Base-by-base conservation (phyloP, 2,113 vertebrate genomes). In the Melanotaenia duboulayi region DNA sequence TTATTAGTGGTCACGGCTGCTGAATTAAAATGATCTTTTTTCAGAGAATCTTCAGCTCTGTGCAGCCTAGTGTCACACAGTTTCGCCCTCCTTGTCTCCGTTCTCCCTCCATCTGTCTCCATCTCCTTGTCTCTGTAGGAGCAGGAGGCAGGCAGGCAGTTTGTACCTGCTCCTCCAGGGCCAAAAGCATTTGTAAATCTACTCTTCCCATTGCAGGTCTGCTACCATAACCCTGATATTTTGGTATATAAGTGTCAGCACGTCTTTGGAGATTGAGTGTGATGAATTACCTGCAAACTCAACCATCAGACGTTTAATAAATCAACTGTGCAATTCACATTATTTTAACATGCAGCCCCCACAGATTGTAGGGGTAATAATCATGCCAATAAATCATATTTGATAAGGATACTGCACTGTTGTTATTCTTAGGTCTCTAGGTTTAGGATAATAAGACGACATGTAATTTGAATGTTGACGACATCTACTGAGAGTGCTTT, bases 361-460 rank as follows among this genome's bases (percentile, higher is more conserved):
- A 82, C 84, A 66, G 75, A 87, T 56, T 58, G 72, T 65, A 71
- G 72, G 69, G 79, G 66, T 55, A 86, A 81, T 88, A 91, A 90
- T 91, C 86, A 86, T 82, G 86, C 83, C 88, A 90, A 92, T 94
- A 91, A 93, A 93, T 94, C 92, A 92, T 86, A 80, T 85, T 79
- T 89, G 88, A 85, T 89, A 85, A 86, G 82, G 78, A 89, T 81
- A 81, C 80, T 70, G 58, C 83, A 74, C 71, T 62, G 78, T 77
- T 92, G 86, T 86, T 88, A 77, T 87, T 85, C 86, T 71, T 52
- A 67, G 84, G 73, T 69, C 82, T 79, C 81, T 60, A 86, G 85
- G 61, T 82, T 55, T 44, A 56, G 65, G 56, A 48, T 82, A 87
- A 87, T 84, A 85, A 78, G 60, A 63, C 28, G 16, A 76, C 61